Conservation (phyloP, 1,140 invertebrate genomes). For the Eubasilissa regina region DNA sequence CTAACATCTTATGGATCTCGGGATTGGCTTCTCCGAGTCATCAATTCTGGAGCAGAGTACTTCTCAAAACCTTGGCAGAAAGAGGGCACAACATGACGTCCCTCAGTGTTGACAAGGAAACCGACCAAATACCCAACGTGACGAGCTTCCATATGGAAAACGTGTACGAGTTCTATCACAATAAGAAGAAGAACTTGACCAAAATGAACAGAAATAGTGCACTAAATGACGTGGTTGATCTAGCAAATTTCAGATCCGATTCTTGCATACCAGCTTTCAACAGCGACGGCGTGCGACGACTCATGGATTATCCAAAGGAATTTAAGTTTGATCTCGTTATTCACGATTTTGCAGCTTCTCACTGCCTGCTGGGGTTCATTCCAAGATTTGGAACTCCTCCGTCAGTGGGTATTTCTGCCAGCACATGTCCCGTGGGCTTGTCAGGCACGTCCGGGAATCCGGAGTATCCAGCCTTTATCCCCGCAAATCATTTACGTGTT, state of each 20-base stretch:
- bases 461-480: slow-evolving; percentile 50
- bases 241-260: slow-evolving; percentile 53
- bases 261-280: slow-evolving; percentile 49
- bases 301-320: slow-evolving; percentile 55
- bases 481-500: slow-evolving; percentile 46
- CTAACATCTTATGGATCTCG: slow-evolving; percentile 55
- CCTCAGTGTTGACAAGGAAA: slow-evolving; percentile 56
- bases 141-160: slow-evolving; percentile 60
- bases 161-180: slow-evolving; percentile 49
- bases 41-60: slow-evolving; percentile 54
- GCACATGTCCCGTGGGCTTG: slow-evolving; percentile 56
- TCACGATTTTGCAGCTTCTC: slow-evolving; percentile 58
- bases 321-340: slow-evolving; percentile 62
- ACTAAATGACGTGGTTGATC: slow-evolving; percentile 37
- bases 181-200: slow-evolving; percentile 11
- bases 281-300: slow-evolving; percentile 47
- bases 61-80: slow-evolving; percentile 53
- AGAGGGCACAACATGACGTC: slow-evolving; percentile 60
- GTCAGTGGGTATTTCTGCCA: slow-evolving; percentile 51
- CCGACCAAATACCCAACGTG: slow-evolving; percentile 49
- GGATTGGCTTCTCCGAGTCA: slow-evolving; percentile 57
- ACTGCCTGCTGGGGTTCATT: slow-evolving; percentile 59
- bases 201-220: slow-evolving; percentile 42
- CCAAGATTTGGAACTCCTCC: slow-evolving; percentile 58
- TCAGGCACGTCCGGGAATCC: slow-evolving; percentile 53